Evolutionary conservation across 2,888 invertebrate genomes (phyloP), one percentile per base, ranked within the genome.

Genomic region (Synergus umbraculus): DNA sequence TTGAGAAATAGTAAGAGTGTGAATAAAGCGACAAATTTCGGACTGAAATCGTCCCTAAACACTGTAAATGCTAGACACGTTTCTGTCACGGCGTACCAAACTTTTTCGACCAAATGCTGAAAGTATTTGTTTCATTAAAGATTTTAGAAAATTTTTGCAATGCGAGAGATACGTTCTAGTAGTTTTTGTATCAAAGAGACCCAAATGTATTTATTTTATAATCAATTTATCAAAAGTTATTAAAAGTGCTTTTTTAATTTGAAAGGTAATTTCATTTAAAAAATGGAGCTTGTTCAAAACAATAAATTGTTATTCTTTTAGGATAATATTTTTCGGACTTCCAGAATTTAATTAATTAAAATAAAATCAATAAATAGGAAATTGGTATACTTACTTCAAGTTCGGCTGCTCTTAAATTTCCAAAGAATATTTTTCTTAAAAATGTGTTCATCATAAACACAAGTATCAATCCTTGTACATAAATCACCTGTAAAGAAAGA

Each of bases 81-180:
- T 93, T 99, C 99, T n/a, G 99, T 99, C 81, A 99, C 96, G 9
- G 99, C 99, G 94, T 99, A 99, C 99, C 99, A 99, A 69, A 98
- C 98, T 86, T 98, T 95, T 92, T 99, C 99, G 92, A 99, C 97
- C 88, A 99, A 94, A 93, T 99, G 99, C 97, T 98, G 93, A 82
- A 95, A 94, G 86, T 88, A 88, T 84, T 18, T 29, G 0, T 60
- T 76, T 79, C 7, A 76, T 49, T 18, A 73, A 29, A 15, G 10
- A 13, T n/a, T 18, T 58, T n/a, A 41, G n/a, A 22, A 46, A n/a
- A 58, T 8, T 0, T 41, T 46, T 37, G 5, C 54, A 73, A 22
- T 46, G 22, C 10, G 4, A 49, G 8, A 58, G 9, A 54, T 18
- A 41, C 9, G 43, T 41, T 64, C 8, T 49, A 29, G 13, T 54